Conservation (phyloP, 2,797 vertebrate genomes). For the Lagocephalus sceleratus region DNA sequence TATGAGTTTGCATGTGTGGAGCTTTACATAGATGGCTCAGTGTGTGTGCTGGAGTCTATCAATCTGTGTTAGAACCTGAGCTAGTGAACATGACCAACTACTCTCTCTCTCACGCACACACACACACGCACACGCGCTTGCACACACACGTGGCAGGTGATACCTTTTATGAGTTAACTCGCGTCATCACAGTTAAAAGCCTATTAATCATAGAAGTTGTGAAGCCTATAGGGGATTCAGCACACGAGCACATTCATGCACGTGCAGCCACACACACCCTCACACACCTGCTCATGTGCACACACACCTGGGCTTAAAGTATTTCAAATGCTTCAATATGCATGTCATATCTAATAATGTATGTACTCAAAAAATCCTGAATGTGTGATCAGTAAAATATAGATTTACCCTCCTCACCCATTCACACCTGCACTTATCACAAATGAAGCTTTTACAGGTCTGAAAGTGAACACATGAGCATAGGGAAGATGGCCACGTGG, state of each 20-base stretch:
- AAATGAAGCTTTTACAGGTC: too few relatives aligned
- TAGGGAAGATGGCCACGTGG: too few relatives aligned
- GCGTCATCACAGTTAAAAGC: slow-evolving; percentile 35
- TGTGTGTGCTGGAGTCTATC: slow-evolving; percentile 3
- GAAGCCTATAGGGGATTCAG: slow-evolving; percentile 2
- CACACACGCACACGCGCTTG: slow-evolving; percentile 10
- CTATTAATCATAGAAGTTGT: slow-evolving; percentile 38
- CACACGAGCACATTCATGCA: not conserved
- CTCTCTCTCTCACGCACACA: slow-evolving; percentile 1
- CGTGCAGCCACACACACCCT: not conserved
- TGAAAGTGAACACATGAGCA: too few relatives aligned
- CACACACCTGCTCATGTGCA: not conserved
- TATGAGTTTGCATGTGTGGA: slow-evolving; percentile 2
- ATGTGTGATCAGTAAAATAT: too few relatives aligned
- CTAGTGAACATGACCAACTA: slow-evolving; percentile 1
- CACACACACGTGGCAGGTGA: slow-evolving; percentile 1
- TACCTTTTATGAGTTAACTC: slow-evolving; percentile 16
- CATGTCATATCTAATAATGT: not conserved
- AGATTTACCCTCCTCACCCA: too few relatives aligned
- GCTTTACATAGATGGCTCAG: not conserved
- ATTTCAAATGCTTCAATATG: not conserved
- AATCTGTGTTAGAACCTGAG: slow-evolving; percentile 21
- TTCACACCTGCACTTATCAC: too few relatives aligned
- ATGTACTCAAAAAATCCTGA: not conserved
- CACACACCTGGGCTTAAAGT: not conserved